A percentile compares a stretch with the other conserved stretches of the same genome.
These are phyloP conservation scores for Microplitis manilae DNA, from an alignment of 2,888 invertebrate genomes.

Conservation along the genomic window DNA sequence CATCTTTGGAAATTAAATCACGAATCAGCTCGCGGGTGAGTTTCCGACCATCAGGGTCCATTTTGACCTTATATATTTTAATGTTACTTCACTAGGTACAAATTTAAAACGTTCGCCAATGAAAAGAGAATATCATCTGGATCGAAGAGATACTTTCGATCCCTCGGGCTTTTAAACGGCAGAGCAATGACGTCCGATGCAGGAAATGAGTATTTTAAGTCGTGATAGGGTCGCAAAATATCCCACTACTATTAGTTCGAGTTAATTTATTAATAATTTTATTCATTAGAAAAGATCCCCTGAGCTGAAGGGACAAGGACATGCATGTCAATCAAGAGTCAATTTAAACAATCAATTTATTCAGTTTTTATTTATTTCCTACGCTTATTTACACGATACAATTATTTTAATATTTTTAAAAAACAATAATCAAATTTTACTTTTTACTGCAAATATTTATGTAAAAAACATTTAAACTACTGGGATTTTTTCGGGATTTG, in stretches of 20 bases:
- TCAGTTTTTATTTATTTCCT: not conserved
- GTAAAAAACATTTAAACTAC: not conserved
- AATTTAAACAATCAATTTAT: conserved; percentile 3
- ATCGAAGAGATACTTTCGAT: not conserved
- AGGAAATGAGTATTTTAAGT: conserved; percentile 69
- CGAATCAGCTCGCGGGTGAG: conserved; percentile 62
- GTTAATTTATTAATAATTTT: conserved; percentile 65
- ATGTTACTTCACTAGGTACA: not conserved
- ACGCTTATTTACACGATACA: not conserved
- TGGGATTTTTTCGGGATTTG: conserved; percentile 9
- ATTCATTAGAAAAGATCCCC: conserved; percentile 38
- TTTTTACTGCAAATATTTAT: not conserved
- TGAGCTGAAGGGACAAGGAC: conserved; percentile 67
- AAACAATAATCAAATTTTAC: conserved; percentile 35
- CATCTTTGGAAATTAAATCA: conserved; percentile 63
- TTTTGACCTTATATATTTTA: conserved; percentile 38
- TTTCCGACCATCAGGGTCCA: conserved; percentile 47
- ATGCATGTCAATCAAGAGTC: conserved; percentile 48
- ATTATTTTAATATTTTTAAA: conserved; percentile 10
- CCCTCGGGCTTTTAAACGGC: not conserved
- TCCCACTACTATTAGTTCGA: conserved; percentile 58
- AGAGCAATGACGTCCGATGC: conserved; percentile 43
- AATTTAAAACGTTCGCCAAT: not conserved
- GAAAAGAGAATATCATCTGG: not conserved
- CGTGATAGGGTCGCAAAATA: conserved; percentile 57